Evolutionary conservation across 1,140 invertebrate genomes (phyloP).

Genomic region (Calephelis virginiensis): DNA sequence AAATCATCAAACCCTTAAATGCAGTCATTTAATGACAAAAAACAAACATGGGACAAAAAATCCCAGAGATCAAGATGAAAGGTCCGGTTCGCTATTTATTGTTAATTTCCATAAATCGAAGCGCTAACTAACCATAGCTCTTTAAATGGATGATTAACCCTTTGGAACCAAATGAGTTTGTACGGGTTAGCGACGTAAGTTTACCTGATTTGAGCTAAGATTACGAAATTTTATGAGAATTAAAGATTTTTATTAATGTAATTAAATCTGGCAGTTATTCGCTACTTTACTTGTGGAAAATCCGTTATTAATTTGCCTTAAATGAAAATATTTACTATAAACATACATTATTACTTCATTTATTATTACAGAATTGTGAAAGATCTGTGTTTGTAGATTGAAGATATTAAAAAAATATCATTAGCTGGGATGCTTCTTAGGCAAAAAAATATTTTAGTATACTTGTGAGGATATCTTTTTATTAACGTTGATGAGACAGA

Average conservation of each 20-base stretch:
- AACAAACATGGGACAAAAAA: slow-evolving; percentile 24
- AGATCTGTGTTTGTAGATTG: no score
- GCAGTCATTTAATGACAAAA: slow-evolving; percentile 24
- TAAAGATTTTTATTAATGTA: not conserved
- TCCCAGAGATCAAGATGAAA: slow-evolving; percentile 33
- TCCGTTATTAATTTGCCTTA: no score
- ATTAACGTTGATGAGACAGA: no score
- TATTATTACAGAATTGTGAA: no score
- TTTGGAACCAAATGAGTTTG: slow-evolving; percentile 26
- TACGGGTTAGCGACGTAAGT: slow-evolving; percentile 19
- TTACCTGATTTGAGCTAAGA: slow-evolving; percentile 23
- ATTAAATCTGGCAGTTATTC: not conserved
- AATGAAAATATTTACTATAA: no score
- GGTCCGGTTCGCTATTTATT: slow-evolving; percentile 39
- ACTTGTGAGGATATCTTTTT: no score
- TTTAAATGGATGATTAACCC: slow-evolving; percentile 46
- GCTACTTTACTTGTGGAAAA: no score
- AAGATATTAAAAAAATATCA: no score
- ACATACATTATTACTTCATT: no score
- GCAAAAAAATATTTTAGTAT: no score
- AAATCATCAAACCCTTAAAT: slow-evolving; percentile 20
- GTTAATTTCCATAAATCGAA: slow-evolving; percentile 57
- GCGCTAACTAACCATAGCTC: slow-evolving; percentile 63
- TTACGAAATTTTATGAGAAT: not conserved
- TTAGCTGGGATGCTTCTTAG: no score